A percentile compares a stretch with the other conserved stretches of the same genome.
Evolutionary conservation across 2,797 vertebrate species (phyloP).

Genomic region (Dipus sagitta): DNA sequence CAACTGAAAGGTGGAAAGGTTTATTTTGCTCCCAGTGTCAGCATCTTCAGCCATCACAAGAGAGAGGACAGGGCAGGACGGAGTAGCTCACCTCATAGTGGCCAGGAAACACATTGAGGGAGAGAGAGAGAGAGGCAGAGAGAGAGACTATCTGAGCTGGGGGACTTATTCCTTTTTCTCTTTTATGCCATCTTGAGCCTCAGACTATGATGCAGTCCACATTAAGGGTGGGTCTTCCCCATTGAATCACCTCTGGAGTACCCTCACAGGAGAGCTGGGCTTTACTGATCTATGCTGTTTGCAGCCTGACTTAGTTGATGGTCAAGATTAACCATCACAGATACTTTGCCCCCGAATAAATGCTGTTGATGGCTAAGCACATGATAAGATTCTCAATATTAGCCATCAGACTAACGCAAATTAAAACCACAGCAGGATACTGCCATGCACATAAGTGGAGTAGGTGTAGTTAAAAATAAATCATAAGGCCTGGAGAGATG

Average conservation of each 20-base stretch:
- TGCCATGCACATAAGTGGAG: rapidly evolving
- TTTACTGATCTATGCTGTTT: too few species aligned
- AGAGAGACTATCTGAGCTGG: not conserved
- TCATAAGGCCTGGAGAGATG: too few species aligned
- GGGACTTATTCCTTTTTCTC: too few species aligned
- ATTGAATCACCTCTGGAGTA: not conserved
- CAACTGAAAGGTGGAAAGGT: too few species aligned
- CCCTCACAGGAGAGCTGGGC: not conserved
- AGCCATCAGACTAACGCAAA: not conserved
- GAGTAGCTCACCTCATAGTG: too few species aligned
- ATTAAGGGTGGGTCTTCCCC: not conserved
- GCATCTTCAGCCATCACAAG: too few species aligned
- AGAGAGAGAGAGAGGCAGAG: too few species aligned
- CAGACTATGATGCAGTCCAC: too few species aligned
- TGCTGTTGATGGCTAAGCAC: not conserved
- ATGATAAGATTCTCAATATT: not conserved
- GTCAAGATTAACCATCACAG: not conserved
- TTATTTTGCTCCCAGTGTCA: too few species aligned
- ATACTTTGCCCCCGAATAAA: not conserved
- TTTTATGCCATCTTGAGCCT: not conserved
- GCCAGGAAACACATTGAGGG: not conserved
- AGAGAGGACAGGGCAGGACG: too few species aligned
- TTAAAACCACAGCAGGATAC: not conserved
- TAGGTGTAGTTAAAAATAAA: not conserved
- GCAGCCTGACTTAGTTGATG: not conserved